These are phyloP conservation scores for Sylvilagus floridanus DNA, from an alignment of 2,797 vertebrate genomes.

Conservation along the genomic window DNA sequence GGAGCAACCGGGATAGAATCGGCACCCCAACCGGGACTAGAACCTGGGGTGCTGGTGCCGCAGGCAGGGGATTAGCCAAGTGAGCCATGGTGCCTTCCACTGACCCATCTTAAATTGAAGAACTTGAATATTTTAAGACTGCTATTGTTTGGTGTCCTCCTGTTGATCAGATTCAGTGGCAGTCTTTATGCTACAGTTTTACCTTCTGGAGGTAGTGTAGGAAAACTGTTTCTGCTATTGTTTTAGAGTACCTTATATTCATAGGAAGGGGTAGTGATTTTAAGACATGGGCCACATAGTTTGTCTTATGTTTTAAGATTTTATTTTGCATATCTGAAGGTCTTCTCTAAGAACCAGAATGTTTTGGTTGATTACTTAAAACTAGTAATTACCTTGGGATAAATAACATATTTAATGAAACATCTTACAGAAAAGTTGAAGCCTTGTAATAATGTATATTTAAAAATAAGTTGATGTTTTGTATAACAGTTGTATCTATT, in stretches of 20 bases:
- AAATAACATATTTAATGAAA: slow-evolving; percentile 26
- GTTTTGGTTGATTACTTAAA: slow-evolving; percentile 31
- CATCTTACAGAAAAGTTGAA: neutral
- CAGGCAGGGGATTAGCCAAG: too few species aligned
- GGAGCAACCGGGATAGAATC: too few species aligned
- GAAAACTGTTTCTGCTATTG: neutral
- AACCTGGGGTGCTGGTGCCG: too few species aligned
- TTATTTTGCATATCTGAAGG: slow-evolving; percentile 20
- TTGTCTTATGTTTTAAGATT: slow-evolving; percentile 43
- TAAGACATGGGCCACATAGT: too few species aligned
- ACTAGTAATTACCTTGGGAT: neutral
- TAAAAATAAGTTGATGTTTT: slow-evolving; percentile 61
- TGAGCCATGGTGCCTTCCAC: too few species aligned
- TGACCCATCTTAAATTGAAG: neutral
- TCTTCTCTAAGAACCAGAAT: slow-evolving; percentile 24
- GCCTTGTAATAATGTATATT: slow-evolving; percentile 26
- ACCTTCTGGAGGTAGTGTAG: neutral
- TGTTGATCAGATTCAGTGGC: neutral
- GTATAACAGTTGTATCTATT: slow-evolving; percentile 13
- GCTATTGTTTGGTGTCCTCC: neutral
- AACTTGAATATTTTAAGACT: slow-evolving; percentile 18
- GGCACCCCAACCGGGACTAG: too few species aligned
- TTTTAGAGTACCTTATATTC: neutral
- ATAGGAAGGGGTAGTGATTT: neutral
- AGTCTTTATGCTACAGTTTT: neutral